A percentile compares a stretch with the other conserved stretches of the same genome.
Evolutionary conservation across 2,797 vertebrate species (phyloP).

Genomic region (Danio jaintianensis): DNA sequence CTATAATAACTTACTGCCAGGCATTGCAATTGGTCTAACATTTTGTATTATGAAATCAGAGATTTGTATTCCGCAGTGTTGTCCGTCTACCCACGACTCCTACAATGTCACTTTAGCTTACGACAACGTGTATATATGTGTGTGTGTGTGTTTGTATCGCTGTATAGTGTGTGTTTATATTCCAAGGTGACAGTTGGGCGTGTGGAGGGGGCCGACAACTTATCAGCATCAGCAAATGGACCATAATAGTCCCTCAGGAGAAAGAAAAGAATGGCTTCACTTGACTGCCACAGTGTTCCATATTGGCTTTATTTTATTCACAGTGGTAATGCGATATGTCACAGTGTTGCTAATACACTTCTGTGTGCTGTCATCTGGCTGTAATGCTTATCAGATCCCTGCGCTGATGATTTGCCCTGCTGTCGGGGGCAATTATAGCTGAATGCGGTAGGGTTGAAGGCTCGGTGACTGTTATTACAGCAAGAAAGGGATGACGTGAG

Average conservation of each 20-base stretch:
- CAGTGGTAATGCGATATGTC: constrained; percentile 99
- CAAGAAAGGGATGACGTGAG: constrained; percentile 68
- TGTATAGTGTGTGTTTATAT: constrained; percentile 45
- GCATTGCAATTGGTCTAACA: constrained; percentile 17
- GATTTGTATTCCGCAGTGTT: background rate
- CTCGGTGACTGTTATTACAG: constrained; percentile 79
- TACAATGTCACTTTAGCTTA: constrained; percentile 8
- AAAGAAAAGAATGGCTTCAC: constrained; percentile 89
- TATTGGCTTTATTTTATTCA: constrained; percentile 98
- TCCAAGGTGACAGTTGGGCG: constrained; percentile 43
- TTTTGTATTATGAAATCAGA: constrained; percentile 14
- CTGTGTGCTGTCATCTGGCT: constrained; percentile 98
- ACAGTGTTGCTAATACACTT: constrained; percentile 91
- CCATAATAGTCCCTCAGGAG: constrained; percentile 88
- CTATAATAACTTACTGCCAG: constrained; percentile 33
- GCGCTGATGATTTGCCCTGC: constrained; percentile 95
- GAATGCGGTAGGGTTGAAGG: constrained; percentile 86
- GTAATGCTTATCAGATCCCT: constrained; percentile 97
- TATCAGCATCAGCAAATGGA: constrained; percentile 91
- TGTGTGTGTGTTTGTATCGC: background rate
- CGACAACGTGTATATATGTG: constrained; percentile 11
- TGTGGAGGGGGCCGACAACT: constrained; percentile 66
- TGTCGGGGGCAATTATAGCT: constrained; percentile 98
- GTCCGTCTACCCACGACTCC: constrained; percentile 47
- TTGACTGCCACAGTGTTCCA: constrained; percentile 93